Evolutionary conservation across 53 echinoderm and acorn worm genomes (phyloP).

Genomic region (Astropecten irregularis): DNA sequence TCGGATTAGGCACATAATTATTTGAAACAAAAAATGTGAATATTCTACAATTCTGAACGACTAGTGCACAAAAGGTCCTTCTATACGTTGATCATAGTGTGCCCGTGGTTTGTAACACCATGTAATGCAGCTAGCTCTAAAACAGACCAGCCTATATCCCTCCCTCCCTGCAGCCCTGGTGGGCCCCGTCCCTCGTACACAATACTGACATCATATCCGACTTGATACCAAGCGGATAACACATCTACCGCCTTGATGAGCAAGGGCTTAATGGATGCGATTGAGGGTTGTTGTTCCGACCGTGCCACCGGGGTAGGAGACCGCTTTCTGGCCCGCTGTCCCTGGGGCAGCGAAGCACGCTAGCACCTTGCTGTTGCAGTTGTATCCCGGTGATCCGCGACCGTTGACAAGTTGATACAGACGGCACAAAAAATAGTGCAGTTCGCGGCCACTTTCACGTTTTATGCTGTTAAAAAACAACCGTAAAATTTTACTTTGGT

Average conservation of each 20-base stretch:
- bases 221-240: slow-evolving; percentile 36
- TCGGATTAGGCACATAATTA: no score
- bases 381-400: not conserved
- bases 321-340: not conserved
- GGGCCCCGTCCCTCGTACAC: not conserved
- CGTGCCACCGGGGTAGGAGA: not conserved
- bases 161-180: not conserved
- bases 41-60: no score
- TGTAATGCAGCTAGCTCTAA: not conserved
- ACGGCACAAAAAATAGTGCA: not conserved
- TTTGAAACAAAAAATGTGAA: no score
- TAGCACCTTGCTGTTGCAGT: slow-evolving; percentile 34
- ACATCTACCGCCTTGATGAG: slow-evolving; percentile 24
- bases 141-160: not conserved
- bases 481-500: slow-evolving; percentile 41
- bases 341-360: slow-evolving; percentile 20
- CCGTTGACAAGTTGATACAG: slow-evolving; percentile 18
- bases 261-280: slow-evolving; percentile 16
- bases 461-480: slow-evolving; percentile 47
- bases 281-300: slow-evolving; percentile 21
- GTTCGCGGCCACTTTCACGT: slow-evolving; percentile 14
- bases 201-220: slow-evolving; percentile 24
- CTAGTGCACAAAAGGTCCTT: no score
- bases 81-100: no score
- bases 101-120: no score